phyloP scores from a whole-genome alignment of 2,888 invertebrate genomes.

The Ennomos quercinarius region DNA sequence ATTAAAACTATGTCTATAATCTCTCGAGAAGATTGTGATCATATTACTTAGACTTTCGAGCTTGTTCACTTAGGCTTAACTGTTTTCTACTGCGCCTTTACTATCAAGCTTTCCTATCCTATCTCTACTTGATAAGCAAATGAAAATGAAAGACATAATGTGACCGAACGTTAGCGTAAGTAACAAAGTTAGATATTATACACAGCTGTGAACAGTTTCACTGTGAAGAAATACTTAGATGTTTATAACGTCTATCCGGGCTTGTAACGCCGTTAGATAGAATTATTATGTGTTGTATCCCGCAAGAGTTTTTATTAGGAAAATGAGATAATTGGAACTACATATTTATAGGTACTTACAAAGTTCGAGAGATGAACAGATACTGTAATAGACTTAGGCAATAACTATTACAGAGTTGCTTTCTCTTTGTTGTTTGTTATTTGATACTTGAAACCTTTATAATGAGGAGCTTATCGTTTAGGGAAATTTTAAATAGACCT shows the following conservation, averaged over 20 bases:
- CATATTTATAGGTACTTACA: too few relatives aligned
- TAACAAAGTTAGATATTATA: conserved; percentile 29
- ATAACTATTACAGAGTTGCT: conserved; percentile 16
- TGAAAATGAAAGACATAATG: conserved; percentile 35
- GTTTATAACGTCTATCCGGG: too few relatives aligned
- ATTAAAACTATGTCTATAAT: conserved; percentile 28
- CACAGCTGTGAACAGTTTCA: conserved; percentile 21
- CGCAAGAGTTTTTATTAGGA: too few relatives aligned
- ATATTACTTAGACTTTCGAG: conserved; percentile 70
- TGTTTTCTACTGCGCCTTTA: conserved; percentile 75
- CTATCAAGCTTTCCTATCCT: conserved; percentile 69
- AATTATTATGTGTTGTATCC: too few relatives aligned
- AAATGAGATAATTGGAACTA: too few relatives aligned
- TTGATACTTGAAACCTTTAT: conserved; percentile 32
- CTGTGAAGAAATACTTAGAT: conserved; percentile 6
- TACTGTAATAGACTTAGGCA: conserved; percentile 4
- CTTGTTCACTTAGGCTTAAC: conserved; percentile 80
- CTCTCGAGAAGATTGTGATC: conserved; percentile 36
- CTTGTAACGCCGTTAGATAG: too few relatives aligned
- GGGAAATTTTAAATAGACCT: conserved; percentile 66
- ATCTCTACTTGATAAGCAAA: conserved; percentile 42
- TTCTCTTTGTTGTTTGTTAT: conserved; percentile 20
- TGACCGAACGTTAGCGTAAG: conserved; percentile 30
- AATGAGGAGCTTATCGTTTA: conserved; percentile 80
- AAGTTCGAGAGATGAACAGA: too few relatives aligned